A percentile compares a stretch with the other conserved stretches of the same genome.
These are phyloP conservation scores for Fopius arisanus DNA, from an alignment of 1,140 invertebrate genomes.

Conservation along the genomic window DNA sequence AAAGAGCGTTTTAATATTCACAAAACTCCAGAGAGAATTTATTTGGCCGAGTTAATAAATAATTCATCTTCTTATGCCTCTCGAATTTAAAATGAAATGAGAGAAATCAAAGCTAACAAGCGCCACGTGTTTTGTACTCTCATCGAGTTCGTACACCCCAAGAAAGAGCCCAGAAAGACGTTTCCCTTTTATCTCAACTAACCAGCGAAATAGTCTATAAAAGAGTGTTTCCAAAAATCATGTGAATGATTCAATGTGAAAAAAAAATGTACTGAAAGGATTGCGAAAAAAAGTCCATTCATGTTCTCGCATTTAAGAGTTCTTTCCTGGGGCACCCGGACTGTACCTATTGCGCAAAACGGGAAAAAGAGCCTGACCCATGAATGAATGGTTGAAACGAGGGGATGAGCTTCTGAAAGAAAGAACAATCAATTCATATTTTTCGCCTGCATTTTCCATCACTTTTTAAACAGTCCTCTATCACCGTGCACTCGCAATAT, in stretches of 20 bases:
- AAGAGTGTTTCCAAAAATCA: neutral
- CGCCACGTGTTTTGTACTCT: conserved; percentile 38
- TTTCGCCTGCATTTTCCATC: conserved; percentile 26
- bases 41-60: neutral
- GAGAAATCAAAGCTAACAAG: conserved; percentile 22
- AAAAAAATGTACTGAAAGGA: neutral
- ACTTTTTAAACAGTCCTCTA: conserved; percentile 21
- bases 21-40: neutral
- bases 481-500: conserved; percentile 4
- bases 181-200: neutral
- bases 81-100: neutral
- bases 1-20: neutral
- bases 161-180: conserved; percentile 46
- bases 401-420: conserved; percentile 65
- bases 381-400: conserved; percentile 66
- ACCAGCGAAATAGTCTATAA: neutral
- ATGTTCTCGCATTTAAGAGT: conserved; percentile 37
- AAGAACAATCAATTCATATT: conserved; percentile 63
- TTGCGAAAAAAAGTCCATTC: conserved; percentile 2
- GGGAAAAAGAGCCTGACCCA: conserved; percentile 66
- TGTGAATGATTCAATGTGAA: neutral
- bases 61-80: neutral
- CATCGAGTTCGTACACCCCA: conserved; percentile 39
- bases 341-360: conserved; percentile 66
- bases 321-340: conserved; percentile 41